A percentile compares a stretch with the other conserved stretches of the same genome.
Conservation (phyloP, 1,140 invertebrate genomes). For the Oedothorax gibbosus region DNA sequence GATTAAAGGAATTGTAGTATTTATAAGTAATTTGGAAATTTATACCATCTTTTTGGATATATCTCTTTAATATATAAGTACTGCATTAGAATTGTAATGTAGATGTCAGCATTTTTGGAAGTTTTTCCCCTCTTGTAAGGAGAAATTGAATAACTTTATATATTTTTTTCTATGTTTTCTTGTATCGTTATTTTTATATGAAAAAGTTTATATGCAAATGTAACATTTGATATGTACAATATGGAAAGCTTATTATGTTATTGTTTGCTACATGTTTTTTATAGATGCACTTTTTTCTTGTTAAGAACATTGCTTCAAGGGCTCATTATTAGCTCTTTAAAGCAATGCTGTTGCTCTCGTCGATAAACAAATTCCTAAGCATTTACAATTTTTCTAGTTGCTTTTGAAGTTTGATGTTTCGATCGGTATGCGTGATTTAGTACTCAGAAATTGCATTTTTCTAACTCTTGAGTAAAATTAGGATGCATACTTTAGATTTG, state of each 20-base stretch:
- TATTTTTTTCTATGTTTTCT: slow-evolving; percentile 53
- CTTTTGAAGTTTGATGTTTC: neutral
- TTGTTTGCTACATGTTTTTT: slow-evolving; percentile 55
- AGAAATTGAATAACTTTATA: slow-evolving; percentile 45
- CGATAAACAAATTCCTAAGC: slow-evolving; percentile 21
- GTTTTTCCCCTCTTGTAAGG: slow-evolving; percentile 5
- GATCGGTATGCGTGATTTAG: slow-evolving; percentile 5
- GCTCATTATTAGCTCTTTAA: slow-evolving; percentile 34
- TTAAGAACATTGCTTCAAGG: slow-evolving; percentile 35
- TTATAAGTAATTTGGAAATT: neutral
- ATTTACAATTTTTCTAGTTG: slow-evolving; percentile 35
- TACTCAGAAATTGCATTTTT: slow-evolving; percentile 39
- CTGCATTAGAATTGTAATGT: neutral
- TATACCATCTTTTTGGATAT: no score
- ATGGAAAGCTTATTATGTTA: slow-evolving; percentile 55
- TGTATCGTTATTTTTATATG: slow-evolving; percentile 59
- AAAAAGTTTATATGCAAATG: slow-evolving; percentile 57
- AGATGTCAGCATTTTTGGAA: slow-evolving; percentile 22
- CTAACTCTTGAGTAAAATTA: slow-evolving; percentile 33
- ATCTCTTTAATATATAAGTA: no score
- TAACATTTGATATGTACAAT: slow-evolving; percentile 43
- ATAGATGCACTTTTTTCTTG: slow-evolving; percentile 49
- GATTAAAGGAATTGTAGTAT: slow-evolving; percentile 1
- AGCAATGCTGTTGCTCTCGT: slow-evolving; percentile 39
- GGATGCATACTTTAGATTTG: neutral